Conservation (phyloP, 2,797 vertebrate species). For the Okamejei kenojei region DNA sequence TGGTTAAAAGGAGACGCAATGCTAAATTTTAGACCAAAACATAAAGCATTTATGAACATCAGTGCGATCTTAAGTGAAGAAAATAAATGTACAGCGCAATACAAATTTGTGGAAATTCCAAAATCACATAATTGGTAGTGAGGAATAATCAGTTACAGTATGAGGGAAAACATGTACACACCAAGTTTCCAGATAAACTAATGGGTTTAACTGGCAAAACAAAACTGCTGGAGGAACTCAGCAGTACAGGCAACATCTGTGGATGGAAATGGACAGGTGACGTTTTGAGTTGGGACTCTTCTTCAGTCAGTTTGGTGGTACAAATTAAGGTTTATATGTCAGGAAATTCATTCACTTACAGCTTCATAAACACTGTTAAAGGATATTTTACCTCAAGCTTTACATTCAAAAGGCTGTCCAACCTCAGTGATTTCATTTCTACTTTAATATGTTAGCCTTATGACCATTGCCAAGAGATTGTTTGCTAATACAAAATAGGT, state of each 20-base stretch:
- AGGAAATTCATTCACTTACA: too few relatives aligned
- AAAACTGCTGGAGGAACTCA: too few relatives aligned
- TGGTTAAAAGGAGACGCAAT: background rate
- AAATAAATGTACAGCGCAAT: background rate
- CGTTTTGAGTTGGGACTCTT: too few relatives aligned
- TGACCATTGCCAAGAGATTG: background rate
- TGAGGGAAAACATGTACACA: background rate
- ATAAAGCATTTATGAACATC: background rate
- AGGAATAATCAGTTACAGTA: background rate
- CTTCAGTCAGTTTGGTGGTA: background rate
- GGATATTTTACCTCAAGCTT: background rate
- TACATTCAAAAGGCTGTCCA: too few relatives aligned
- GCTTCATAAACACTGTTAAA: background rate
- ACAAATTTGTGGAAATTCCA: background rate
- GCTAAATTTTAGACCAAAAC: slow-evolving; percentile 4
- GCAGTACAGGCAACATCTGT: too few relatives aligned
- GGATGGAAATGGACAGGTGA: too few relatives aligned
- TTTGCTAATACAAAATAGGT: background rate
- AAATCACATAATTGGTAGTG: background rate
- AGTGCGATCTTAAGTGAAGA: background rate
- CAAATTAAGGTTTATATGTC: background rate
- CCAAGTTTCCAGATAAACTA: background rate
- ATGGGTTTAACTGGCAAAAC: background rate
- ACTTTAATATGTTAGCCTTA: background rate
- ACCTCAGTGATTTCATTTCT: background rate